Percentiles rank a stretch among this genome's conserved stretches.
Conservation (phyloP, 2,113 vertebrate genomes). For the Stegastes partitus region DNA sequence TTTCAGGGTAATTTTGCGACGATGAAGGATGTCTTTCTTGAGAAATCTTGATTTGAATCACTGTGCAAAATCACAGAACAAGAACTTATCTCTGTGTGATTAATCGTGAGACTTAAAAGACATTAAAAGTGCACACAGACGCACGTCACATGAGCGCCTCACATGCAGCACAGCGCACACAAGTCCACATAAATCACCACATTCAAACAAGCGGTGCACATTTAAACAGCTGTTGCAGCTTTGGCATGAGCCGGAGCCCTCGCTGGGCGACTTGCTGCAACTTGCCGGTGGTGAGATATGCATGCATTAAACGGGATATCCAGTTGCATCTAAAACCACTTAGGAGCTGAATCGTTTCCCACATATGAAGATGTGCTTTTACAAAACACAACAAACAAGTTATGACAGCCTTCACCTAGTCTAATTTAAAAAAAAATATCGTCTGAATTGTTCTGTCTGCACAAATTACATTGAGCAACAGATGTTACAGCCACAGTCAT, state of each 20-base stretch:
- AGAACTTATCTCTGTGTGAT: not conserved
- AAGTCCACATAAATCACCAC: not conserved
- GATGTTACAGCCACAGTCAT: not conserved
- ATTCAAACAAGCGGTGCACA: not conserved
- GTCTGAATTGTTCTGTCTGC: too few species aligned
- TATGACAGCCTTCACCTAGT: not conserved
- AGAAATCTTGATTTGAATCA: not conserved
- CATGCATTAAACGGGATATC: too few species aligned
- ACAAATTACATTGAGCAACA: not conserved
- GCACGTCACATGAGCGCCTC: not conserved
- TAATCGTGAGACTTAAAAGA: not conserved
- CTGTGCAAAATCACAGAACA: not conserved
- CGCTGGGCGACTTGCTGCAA: not conserved
- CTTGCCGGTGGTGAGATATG: too few species aligned
- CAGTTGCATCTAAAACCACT: too few species aligned
- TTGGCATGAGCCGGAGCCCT: not conserved
- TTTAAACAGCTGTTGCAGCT: not conserved
- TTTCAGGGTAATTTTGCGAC: not conserved
- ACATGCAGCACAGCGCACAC: not conserved
- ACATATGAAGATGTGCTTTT: too few species aligned
- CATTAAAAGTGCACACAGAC: not conserved
- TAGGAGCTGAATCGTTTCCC: too few species aligned
- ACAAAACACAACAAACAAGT: not conserved
- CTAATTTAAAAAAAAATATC: not conserved
- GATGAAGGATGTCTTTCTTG: not conserved